Conservation (phyloP, 1,140 invertebrate genomes). For the Anastrepha obliqua region DNA sequence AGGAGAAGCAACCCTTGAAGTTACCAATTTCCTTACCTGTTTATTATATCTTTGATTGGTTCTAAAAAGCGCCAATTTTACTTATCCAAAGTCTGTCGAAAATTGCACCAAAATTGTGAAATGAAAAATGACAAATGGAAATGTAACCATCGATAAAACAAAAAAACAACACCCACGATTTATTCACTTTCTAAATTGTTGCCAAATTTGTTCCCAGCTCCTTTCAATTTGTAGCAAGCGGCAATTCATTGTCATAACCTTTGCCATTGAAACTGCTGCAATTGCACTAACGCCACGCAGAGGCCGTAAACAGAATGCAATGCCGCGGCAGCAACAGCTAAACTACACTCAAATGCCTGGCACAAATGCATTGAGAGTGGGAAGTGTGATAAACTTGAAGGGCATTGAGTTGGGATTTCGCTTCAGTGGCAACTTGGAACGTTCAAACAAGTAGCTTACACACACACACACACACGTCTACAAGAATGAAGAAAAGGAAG, state of each 20-base stretch:
- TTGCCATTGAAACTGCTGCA: background rate
- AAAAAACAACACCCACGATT: background rate
- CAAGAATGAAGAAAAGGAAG: too few relatives aligned
- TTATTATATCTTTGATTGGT: too few relatives aligned
- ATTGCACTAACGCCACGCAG: background rate
- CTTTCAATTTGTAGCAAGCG: background rate
- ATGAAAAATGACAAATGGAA: background rate
- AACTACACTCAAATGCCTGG: background rate
- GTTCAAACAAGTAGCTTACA: constrained; percentile 10
- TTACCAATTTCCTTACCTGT: too few relatives aligned
- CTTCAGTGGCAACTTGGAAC: background rate
- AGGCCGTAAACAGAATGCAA: background rate
- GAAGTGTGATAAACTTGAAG: background rate
- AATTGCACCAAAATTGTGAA: too few relatives aligned
- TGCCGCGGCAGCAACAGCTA: constrained; percentile 10
- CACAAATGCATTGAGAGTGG: background rate
- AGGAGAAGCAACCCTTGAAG: too few relatives aligned
- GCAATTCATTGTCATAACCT: background rate
- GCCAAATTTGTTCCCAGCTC: background rate
- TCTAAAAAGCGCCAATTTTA: too few relatives aligned
- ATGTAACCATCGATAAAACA: background rate
- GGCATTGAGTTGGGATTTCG: background rate
- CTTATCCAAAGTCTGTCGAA: too few relatives aligned
- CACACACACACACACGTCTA: background rate
- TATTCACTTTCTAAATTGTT: background rate